A percentile compares a stretch with the other conserved stretches of the same genome.
These are phyloP conservation scores for Drosophila bifasciata DNA, from an alignment of 1,140 invertebrate genomes.

Conservation along the genomic window DNA sequence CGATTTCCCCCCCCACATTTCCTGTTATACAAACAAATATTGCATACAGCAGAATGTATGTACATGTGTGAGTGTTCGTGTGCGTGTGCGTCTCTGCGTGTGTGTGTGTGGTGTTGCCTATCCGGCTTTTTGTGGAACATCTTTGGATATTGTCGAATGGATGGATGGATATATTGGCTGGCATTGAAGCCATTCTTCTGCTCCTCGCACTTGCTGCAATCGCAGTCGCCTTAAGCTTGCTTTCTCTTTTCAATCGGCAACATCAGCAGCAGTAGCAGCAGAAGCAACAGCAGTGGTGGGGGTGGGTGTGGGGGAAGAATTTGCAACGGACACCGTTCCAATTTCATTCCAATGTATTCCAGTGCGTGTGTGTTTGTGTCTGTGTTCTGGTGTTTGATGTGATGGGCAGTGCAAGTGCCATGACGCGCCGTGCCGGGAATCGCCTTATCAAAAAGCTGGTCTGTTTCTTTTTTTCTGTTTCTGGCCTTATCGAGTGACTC, in stretches of 20 bases:
- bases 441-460: too few relatives aligned
- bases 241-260: constrained; percentile 35
- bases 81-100: constrained; percentile 13
- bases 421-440: too few relatives aligned
- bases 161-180: too few relatives aligned
- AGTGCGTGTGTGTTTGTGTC: background rate
- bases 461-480: too few relatives aligned
- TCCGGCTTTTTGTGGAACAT: constrained; percentile 30
- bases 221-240: constrained; percentile 22
- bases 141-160: too few relatives aligned
- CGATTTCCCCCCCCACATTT: constrained; percentile 15
- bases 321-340: too few relatives aligned
- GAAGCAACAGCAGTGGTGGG: constrained; percentile 9
- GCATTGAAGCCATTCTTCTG: constrained; percentile 31
- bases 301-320: too few relatives aligned
- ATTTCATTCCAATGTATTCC: too few relatives aligned
- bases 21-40: constrained; percentile 30
- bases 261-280: constrained; percentile 13
- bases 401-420: too few relatives aligned
- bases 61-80: constrained; percentile 1
- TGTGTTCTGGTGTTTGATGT: too few relatives aligned
- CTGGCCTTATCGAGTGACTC: too few relatives aligned
- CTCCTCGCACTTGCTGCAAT: background rate
- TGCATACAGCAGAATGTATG: constrained; percentile 23
- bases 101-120: constrained; percentile 49